Evolutionary conservation across 2,797 vertebrate species (phyloP).

Genomic region (Chloroceryle inda): DNA sequence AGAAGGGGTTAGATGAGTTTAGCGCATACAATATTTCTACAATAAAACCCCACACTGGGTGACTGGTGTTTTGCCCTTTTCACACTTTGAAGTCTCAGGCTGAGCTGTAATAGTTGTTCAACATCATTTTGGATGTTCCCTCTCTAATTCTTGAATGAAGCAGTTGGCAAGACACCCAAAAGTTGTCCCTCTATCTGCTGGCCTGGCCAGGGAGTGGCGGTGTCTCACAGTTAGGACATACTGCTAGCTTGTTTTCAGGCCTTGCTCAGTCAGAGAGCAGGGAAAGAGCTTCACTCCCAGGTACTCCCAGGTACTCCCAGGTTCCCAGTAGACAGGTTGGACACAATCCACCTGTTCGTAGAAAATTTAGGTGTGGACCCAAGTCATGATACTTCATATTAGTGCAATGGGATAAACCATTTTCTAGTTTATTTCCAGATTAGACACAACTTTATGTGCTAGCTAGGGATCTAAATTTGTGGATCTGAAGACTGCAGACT

Average conservation of each 20-base stretch:
- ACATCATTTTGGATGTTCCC: background rate
- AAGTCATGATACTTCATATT: background rate
- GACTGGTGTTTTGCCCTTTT: background rate
- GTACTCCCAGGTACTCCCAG: background rate
- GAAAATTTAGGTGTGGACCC: background rate
- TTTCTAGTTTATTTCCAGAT: background rate
- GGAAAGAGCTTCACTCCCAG: background rate
- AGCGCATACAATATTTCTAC: background rate
- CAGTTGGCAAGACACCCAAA: background rate
- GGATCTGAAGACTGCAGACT: background rate
- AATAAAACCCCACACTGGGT: background rate
- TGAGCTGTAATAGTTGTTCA: background rate
- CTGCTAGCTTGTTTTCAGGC: background rate
- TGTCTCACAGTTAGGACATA: background rate
- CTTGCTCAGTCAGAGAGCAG: background rate
- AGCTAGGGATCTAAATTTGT: background rate
- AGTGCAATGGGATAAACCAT: background rate
- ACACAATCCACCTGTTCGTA: background rate
- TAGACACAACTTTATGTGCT: background rate
- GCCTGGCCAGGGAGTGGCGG: fast-evolving
- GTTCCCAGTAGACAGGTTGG: background rate
- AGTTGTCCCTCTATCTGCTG: background rate
- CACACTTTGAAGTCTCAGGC: background rate
- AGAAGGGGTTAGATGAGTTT: background rate
- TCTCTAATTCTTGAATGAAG: background rate